Conservation (phyloP, 2,888 invertebrate genomes). For the Lumbricus terrestris region DNA sequence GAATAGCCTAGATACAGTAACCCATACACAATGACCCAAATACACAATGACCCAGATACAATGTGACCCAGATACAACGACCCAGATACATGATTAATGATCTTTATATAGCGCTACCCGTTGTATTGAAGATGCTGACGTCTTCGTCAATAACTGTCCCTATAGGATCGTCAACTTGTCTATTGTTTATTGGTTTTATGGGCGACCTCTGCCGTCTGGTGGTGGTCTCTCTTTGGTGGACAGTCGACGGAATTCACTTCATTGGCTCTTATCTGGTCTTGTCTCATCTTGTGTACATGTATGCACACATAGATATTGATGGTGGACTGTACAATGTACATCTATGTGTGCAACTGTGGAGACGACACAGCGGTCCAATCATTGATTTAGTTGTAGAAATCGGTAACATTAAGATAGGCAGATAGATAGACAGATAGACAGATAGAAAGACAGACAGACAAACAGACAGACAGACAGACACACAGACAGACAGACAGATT, state of each 20-base stretch:
- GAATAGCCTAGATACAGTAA: background rate
- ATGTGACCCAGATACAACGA: background rate
- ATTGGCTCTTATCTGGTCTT: background rate
- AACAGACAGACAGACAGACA: background rate
- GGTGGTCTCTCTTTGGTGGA: background rate
- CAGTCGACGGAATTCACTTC: background rate
- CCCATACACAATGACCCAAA: background rate
- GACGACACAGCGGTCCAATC: background rate
- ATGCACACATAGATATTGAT: too few species aligned
- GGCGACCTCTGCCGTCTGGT: background rate
- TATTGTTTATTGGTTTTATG: background rate
- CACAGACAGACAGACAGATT: background rate
- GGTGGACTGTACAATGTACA: too few species aligned
- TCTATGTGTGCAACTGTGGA: too few species aligned
- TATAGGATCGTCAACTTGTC: background rate
- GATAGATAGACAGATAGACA: background rate
- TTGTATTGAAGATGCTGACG: background rate
- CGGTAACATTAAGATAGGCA: background rate
- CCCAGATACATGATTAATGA: background rate
- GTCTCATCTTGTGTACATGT: too few species aligned
- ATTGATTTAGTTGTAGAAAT: background rate
- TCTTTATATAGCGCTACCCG: background rate
- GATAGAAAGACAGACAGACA: background rate
- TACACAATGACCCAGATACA: background rate
- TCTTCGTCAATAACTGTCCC: background rate